Base-by-base conservation (phyloP, 1,140 invertebrate species). In the Orius insidiosus region DNA sequence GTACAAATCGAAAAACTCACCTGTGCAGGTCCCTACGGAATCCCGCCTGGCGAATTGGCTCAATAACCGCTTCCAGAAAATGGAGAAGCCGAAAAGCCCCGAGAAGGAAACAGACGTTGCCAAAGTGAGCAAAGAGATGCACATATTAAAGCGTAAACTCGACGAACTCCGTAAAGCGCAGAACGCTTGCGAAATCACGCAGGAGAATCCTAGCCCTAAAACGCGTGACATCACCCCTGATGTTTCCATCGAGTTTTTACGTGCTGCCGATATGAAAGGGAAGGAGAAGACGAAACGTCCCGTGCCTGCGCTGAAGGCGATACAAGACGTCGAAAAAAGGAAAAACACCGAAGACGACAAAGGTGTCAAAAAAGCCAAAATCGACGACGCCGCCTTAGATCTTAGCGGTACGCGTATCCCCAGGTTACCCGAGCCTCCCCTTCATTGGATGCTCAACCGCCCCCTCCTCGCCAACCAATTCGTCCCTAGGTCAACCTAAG, bases 211-310 rank as follows among this genome's bases (percentile, higher is more conserved):
- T 1, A 38, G 31, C 14, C 51, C 48, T 10, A 52, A 51, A 24
- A 48, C 52, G 18, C 46, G 54, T 43, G 42, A 55, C 8, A 51
- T 56, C 0, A 52, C 53, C 18, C 56, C 56, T 1, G 55, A 55
- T 30, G 56, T 58, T 8, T 56, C 55, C 3, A 58, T 58, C 10
- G 53, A 58, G 35, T 33, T 58, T 14, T 54, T 55, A 49, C 46
- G 48, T 18, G 49, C 36, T 1, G 43, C 37, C 1, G 47, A 48
- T 14, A 42, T 48, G 32, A 48, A 48, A 19, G 35, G 36, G 31
- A 1, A 36, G 2, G 39, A 43, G 5, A 42, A 3, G 2, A 41
- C 39, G 7, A 19, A 35, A 15, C 33, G 49, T 9, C 49, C 49
- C 0, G 45, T 51, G 5, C 49, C 49, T 15, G 49, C 45, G 13